A percentile compares a stretch with the other conserved stretches of the same genome.
Evolutionary conservation across 35 echinoderm and acorn worm species (phyloP).

Genomic region (Ophioderma brevispina): DNA sequence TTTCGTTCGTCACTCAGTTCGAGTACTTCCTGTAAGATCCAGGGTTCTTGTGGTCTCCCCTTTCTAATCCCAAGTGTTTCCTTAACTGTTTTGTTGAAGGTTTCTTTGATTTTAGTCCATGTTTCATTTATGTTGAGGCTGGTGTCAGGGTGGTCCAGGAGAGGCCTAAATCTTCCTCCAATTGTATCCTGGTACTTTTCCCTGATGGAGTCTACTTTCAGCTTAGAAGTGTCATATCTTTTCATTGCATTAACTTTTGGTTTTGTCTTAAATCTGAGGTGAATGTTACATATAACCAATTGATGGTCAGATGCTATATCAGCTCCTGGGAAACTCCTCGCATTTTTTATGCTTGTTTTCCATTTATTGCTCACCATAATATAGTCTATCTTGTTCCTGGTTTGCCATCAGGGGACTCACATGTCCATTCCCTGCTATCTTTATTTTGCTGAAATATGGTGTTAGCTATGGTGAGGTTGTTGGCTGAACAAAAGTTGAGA

Average conservation of each 20-base stretch:
- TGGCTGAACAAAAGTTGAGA: conserved; percentile 47
- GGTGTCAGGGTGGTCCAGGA: conserved; percentile 15
- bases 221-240: conserved; percentile 10
- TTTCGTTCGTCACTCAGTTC: neutral
- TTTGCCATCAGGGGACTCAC: conserved; percentile 32
- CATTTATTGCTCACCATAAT: conserved; percentile 25
- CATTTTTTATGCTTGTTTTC: conserved; percentile 1
- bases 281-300: neutral
- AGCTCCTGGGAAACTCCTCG: conserved; percentile 37
- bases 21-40: neutral
- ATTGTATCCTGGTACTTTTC: neutral
- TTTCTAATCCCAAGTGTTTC: neutral
- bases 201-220: neutral
- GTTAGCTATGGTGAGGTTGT: conserved; percentile 19
- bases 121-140: neutral
- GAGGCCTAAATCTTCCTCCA: conserved; percentile 3
- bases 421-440: conserved; percentile 15
- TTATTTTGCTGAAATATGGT: conserved; percentile 4
- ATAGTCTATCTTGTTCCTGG: conserved; percentile 36
- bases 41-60: neutral
- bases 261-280: conserved; percentile 5
- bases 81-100: neutral
- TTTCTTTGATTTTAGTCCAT: neutral
- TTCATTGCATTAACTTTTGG: neutral
- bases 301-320: conserved; percentile 33